Base-by-base conservation (phyloP, 2,888 invertebrate species). In the Ceratothoa steindachneri region DNA sequence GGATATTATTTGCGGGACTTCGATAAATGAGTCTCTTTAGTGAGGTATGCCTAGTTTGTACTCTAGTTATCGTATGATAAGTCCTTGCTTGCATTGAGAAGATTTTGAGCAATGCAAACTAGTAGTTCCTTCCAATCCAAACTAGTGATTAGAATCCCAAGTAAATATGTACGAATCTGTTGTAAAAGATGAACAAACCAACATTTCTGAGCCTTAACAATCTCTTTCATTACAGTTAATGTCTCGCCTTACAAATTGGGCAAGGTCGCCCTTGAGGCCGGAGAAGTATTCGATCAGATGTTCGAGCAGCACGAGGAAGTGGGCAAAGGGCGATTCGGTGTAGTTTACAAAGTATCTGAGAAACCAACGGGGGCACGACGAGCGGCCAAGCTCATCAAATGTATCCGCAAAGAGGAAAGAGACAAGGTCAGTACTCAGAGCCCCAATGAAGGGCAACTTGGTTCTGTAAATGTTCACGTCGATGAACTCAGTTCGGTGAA, bases 311-410 rank as follows among this genome's bases (percentile, higher is more conserved):
- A 89, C 52, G 91, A 92, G 82, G 91, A 91, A 83, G 83, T 92
- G 67, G 92, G 92, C 15, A 91, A 90, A 83, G 91, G 91, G 0
- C 86, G 90, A 71, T 91, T 90, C 82, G 91, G 91, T 9, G 86
- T 89, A 1, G 91, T 91, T 0, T 89, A 88, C 81, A 88, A 88
- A 82, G 89, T 90, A 82, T 87, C 88, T 55, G 91, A 93, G 81
- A 90, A 89, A 82, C 84, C 84, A 1, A 87, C 88, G 0, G 87
- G 87, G 7, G 87, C 88, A 68, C 87, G 88, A 79, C 89, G 90
- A 81, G 95, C 95, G 0, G 95, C 93, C 3, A 96, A 96, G 85
- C 88, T 92, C 81, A 88, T 94, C 15, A 89, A 90, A 81, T 91
- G 91, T 80, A 88, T 90, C 55, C 90, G 90, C 78, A 84, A 88